A percentile compares a stretch with the other conserved stretches of the same genome.
Evolutionary conservation across 2,888 invertebrate species (phyloP).

Genomic region (Ceriagrion tenellum): DNA sequence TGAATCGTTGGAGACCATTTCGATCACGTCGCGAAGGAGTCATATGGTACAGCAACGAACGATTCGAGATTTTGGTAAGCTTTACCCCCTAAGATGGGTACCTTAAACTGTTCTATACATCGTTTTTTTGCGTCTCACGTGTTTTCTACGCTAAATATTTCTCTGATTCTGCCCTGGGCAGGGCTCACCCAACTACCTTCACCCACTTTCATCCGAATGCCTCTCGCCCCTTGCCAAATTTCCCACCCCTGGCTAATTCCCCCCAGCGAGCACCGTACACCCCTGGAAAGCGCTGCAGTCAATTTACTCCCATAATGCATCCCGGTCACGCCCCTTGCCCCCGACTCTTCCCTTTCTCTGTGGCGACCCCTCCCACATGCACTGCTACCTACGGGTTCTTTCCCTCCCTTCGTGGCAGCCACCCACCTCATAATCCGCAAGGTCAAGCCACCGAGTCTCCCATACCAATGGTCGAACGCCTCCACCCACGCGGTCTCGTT

Average conservation of each 20-base stretch:
- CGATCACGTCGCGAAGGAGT: no score
- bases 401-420: neutral
- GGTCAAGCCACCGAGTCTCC: neutral
- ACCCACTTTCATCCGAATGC: no score
- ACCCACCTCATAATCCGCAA: neutral
- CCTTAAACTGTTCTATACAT: no score
- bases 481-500: neutral
- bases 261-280: neutral
- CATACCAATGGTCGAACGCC: neutral
- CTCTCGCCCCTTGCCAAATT: neutral
- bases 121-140: no score
- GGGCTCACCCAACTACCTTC: no score
- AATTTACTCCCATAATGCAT: constrained; percentile 64
- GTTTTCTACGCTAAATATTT: no score
- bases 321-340: constrained; percentile 61
- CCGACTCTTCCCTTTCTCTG: neutral
- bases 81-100: no score
- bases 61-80: no score
- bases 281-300: constrained; percentile 54
- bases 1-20: no score
- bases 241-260: neutral
- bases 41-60: no score
- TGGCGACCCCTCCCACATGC: neutral
- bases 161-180: no score
- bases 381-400: neutral